These are phyloP conservation scores for Lutjanus campechanus DNA, from an alignment of 2,797 vertebrate species.

Conservation along the genomic window DNA sequence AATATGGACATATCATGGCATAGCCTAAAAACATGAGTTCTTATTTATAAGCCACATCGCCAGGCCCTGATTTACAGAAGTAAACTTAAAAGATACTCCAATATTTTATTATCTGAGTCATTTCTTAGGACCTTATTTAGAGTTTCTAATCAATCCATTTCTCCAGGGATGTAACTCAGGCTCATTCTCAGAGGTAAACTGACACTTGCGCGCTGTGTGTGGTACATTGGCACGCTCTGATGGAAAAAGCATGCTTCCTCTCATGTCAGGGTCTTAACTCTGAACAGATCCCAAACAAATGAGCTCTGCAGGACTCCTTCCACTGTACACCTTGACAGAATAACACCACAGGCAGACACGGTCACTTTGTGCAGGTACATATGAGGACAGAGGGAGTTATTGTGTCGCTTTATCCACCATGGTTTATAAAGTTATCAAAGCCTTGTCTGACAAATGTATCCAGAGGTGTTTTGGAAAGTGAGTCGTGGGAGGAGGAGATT, in stretches of 20 bases:
- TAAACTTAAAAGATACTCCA: background rate
- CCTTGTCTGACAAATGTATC: slow-evolving; percentile 75
- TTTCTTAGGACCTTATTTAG: slow-evolving; percentile 74
- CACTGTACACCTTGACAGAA: slow-evolving; percentile 11
- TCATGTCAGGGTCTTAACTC: slow-evolving; percentile 93
- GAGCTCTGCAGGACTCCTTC: slow-evolving; percentile 59
- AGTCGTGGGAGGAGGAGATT: slow-evolving; percentile 79
- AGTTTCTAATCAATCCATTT: slow-evolving; percentile 91
- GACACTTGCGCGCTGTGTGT: slow-evolving; percentile 94
- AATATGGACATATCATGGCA: no score
- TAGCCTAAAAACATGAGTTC: no score
- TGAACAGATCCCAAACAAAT: slow-evolving; percentile 84
- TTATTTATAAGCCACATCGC: no score
- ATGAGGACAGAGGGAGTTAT: background rate
- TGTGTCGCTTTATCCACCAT: background rate
- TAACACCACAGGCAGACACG: background rate
- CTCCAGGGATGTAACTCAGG: slow-evolving; percentile 88
- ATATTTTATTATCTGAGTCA: background rate
- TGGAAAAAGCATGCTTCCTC: slow-evolving; percentile 98
- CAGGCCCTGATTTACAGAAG: background rate
- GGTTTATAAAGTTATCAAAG: slow-evolving; percentile 45
- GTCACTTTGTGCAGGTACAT: background rate
- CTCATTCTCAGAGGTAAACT: slow-evolving; percentile 89
- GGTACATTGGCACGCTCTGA: slow-evolving; percentile 92
- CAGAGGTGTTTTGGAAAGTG: slow-evolving; percentile 73